Evolutionary conservation across 2,113 vertebrate genomes (phyloP).

Genomic region (Notechis scutatus): DNA sequence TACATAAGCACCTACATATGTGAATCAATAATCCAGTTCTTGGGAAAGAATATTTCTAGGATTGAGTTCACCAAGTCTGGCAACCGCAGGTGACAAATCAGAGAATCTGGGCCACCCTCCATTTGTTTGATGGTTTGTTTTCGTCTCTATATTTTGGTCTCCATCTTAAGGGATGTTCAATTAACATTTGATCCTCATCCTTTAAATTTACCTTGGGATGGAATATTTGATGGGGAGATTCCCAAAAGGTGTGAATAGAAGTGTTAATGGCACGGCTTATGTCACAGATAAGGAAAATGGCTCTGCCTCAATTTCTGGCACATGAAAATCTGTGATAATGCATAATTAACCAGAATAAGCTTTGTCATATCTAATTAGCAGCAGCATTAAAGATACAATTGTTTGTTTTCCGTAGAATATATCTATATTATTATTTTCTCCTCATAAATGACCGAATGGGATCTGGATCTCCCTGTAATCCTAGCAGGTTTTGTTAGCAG

Average conservation of each 20-base stretch:
- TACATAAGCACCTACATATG: not conserved
- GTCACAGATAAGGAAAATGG: not conserved
- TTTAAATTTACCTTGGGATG: not conserved
- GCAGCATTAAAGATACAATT: not conserved
- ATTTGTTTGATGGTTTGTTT: not conserved
- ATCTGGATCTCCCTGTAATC: not conserved
- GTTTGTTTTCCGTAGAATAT: not conserved
- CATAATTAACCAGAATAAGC: not conserved
- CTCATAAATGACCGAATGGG: not conserved
- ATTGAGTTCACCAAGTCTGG: not conserved
- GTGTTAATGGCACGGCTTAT: not conserved
- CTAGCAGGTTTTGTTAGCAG: too few species aligned
- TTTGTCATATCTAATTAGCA: not conserved
- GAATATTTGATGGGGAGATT: not conserved
- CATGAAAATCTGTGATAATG: not conserved
- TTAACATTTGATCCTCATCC: not conserved
- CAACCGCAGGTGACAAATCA: not conserved
- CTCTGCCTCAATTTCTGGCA: not conserved
- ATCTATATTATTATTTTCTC: not conserved
- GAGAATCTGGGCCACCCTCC: not conserved
- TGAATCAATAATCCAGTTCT: not conserved
- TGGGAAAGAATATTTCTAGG: not conserved
- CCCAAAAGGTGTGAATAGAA: not conserved
- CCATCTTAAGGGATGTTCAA: not conserved
- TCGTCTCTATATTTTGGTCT: not conserved